phyloP scores from a whole-genome alignment of 2,888 invertebrate species.

The Adelphocoris suturalis region DNA sequence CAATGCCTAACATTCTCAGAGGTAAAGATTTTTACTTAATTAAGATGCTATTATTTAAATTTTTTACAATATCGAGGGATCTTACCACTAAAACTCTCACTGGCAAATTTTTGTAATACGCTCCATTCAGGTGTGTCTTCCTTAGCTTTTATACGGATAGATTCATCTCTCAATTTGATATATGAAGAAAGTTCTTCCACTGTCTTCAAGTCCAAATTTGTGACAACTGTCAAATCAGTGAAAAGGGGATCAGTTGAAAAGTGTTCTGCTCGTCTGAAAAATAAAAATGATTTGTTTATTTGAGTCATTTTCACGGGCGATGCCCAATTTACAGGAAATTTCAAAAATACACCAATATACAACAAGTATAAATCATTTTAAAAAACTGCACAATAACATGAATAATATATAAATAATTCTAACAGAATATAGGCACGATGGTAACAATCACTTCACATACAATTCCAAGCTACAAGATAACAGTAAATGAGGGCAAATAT shows the following conservation, averaged over 20 bases:
- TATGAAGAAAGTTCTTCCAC: neutral
- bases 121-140: slow-evolving; percentile 13
- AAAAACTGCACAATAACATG: no score
- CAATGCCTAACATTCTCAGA: no score
- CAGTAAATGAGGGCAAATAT: no score
- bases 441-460: no score
- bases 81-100: neutral
- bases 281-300: no score
- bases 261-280: neutral
- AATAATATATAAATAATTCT: no score
- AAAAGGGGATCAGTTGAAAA: neutral
- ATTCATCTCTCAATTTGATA: slow-evolving; percentile 37
- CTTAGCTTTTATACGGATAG: slow-evolving; percentile 28
- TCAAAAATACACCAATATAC: no score
- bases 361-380: no score
- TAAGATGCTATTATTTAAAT: neutral
- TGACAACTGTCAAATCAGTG: neutral
- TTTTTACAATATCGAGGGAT: neutral
- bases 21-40: neutral
- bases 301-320: no score
- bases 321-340: no score
- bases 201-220: neutral
- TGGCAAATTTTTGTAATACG: slow-evolving; percentile 5
- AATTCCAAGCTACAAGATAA: no score
- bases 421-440: no score